Base-by-base conservation (phyloP, 2,113 vertebrate species). In the Gobiocypris rarus region DNA sequence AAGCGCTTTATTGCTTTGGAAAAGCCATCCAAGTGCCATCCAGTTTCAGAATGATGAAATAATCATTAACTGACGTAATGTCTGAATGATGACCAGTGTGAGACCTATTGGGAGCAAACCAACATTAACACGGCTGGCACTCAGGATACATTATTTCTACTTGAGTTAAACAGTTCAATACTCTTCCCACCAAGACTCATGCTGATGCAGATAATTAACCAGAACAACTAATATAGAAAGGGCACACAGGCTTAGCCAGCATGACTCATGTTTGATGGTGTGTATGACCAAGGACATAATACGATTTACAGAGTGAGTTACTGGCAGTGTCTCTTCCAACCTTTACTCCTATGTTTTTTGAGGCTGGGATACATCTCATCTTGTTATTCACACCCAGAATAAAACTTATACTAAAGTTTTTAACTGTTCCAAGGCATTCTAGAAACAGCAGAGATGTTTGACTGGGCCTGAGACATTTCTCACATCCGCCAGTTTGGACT, bases 91-190 rank as follows among this genome's bases (percentile, higher is more conserved):
- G 34, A 61, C n/a, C 56, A 9, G 10, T 38, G 52, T 31, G 31
- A 58, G 75, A 77, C 31, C 75, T 59, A 22, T 61, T 63, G n/a
- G n/a, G n/a, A 43, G 56, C 38, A 45, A 78, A 79, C 56, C n/a
- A 45, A 26, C 56, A 28, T 45, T 5, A 61, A 79, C 41, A 45
- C 0, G 14, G 56, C 38, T 45, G 31, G 22, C 75, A 77, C 31
- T 9, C 52, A 43, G 22, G 54, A n/a, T 77, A 59, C 50, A 24
- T 77, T 41, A 59, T n/a, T 59, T 58, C 31, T 79, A 75, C 45
- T 31, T 50, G 73, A 75, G 48, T 75, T 84, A 76, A 88, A 88
- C 45, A 67, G 67, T 84, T 87, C 76, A 83, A 75, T 54, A 82
- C 22, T 52, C 67, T 1, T 11, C 38, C 56, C 81, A 24, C 43